These are phyloP conservation scores for Mastacembelus armatus DNA, from an alignment of 2,797 vertebrate genomes.

Conservation along the genomic window DNA sequence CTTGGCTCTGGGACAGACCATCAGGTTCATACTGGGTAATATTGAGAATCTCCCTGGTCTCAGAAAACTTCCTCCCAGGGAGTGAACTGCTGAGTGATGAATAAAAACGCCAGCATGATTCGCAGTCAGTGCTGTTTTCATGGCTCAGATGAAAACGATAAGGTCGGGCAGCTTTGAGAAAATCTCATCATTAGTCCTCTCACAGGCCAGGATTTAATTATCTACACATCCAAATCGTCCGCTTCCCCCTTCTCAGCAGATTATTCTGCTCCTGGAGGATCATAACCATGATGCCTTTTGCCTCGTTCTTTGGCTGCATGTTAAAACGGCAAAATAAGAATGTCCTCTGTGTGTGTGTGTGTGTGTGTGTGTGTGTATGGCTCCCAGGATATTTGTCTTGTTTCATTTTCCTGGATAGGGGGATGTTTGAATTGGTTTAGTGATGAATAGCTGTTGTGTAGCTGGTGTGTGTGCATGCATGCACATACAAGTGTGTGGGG, in stretches of 20 bases:
- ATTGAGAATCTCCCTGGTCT: slow-evolving; percentile 44
- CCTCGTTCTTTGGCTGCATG: slow-evolving; percentile 47
- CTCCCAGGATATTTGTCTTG: neutral
- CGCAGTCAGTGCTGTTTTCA: slow-evolving; percentile 69
- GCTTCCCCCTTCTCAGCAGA: slow-evolving; percentile 74
- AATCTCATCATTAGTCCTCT: slow-evolving; percentile 83
- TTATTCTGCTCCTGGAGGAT: slow-evolving; percentile 76
- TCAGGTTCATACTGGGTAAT: slow-evolving; percentile 61
- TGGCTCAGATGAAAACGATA: slow-evolving; percentile 72
- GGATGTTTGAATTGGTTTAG: slow-evolving; percentile 19
- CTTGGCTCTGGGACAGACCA: slow-evolving; percentile 31
- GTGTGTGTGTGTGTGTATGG: neutral
- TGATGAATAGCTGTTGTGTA: slow-evolving; percentile 49
- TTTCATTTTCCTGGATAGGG: slow-evolving; percentile 40
- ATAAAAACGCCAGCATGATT: slow-evolving; percentile 66
- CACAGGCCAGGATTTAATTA: slow-evolving; percentile 81
- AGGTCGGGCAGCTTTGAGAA: slow-evolving; percentile 74
- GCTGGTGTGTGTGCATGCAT: slow-evolving; percentile 16
- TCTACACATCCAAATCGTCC: slow-evolving; percentile 71
- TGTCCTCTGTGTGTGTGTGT: slow-evolving; percentile 17
- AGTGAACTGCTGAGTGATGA: slow-evolving; percentile 74
- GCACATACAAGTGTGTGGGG: slow-evolving; percentile 12
- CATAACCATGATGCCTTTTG: slow-evolving; percentile 63
- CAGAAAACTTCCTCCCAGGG: slow-evolving; percentile 53
- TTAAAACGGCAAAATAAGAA: slow-evolving; percentile 59